These are phyloP conservation scores for Formica aserva DNA, from an alignment of 2,888 invertebrate species.

Conservation along the genomic window DNA sequence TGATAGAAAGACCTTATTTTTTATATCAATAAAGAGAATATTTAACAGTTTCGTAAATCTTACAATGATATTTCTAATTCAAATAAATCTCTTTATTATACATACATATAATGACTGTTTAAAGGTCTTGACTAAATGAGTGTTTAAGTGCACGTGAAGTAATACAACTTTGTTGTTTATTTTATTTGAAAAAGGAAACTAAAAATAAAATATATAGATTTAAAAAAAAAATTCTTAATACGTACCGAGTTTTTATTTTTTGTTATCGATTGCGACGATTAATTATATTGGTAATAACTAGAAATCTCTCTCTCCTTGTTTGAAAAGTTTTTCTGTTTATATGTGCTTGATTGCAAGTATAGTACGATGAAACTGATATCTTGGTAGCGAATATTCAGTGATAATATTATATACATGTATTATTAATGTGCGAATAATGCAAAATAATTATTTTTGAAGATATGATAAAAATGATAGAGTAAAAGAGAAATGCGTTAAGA, in stretches of 20 bases:
- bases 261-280: neutral
- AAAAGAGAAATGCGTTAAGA: neutral
- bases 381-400: constrained; percentile 30
- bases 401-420: neutral
- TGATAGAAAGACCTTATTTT: constrained; percentile 17
- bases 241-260: neutral
- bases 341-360: neutral
- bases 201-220: neutral
- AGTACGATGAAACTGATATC: neutral
- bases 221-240: neutral
- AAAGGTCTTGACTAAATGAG: neutral
- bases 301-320: neutral
- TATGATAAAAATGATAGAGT: constrained; percentile 8
- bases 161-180: neutral
- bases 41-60: neutral
- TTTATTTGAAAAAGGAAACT: neutral
- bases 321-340: neutral
- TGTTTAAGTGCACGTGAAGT: neutral
- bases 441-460: constrained; percentile 41
- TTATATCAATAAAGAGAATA: neutral
- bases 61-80: neutral
- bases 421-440: neutral
- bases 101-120: neutral
- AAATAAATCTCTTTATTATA: neutral
- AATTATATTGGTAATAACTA: neutral